A percentile compares a stretch with the other conserved stretches of the same genome.
phyloP scores from a whole-genome alignment of 2,113 vertebrate species.

The Stomatorhinus ivindoensis region DNA sequence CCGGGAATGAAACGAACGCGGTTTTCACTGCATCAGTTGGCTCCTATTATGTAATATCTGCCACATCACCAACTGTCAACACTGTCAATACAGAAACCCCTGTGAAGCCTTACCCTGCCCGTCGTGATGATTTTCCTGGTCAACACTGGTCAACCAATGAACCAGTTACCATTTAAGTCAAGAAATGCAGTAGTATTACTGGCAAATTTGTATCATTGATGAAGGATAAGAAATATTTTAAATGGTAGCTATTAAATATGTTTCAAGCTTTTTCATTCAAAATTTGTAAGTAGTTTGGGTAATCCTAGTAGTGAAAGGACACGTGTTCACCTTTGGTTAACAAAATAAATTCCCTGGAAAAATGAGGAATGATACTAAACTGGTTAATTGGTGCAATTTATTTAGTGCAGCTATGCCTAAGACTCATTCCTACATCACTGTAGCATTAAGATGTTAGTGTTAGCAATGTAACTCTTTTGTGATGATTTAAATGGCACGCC shows the following conservation, averaged over 20 bases:
- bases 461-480: not conserved
- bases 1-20: slow-evolving; percentile 25
- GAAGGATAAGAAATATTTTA: not conserved
- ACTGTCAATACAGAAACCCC: slow-evolving; percentile 36
- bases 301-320: not conserved
- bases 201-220: not conserved
- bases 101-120: slow-evolving; percentile 23
- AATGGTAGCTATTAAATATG: not conserved
- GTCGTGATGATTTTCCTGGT: slow-evolving; percentile 29
- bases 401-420: not conserved
- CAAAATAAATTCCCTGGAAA: not conserved
- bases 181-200: not conserved
- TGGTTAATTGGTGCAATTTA: not conserved
- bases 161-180: slow-evolving; percentile 17
- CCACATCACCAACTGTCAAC: slow-evolving; percentile 29
- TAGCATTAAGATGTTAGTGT: not conserved
- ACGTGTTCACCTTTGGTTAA: not conserved
- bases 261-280: not conserved
- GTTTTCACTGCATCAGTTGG: slow-evolving; percentile 22
- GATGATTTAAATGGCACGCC: not conserved
- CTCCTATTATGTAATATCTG: slow-evolving; percentile 30
- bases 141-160: slow-evolving; percentile 29
- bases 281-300: not conserved
- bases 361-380: not conserved
- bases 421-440: not conserved